phyloP scores from a whole-genome alignment of 2,113 vertebrate species.

The Spea multiplicata region DNA sequence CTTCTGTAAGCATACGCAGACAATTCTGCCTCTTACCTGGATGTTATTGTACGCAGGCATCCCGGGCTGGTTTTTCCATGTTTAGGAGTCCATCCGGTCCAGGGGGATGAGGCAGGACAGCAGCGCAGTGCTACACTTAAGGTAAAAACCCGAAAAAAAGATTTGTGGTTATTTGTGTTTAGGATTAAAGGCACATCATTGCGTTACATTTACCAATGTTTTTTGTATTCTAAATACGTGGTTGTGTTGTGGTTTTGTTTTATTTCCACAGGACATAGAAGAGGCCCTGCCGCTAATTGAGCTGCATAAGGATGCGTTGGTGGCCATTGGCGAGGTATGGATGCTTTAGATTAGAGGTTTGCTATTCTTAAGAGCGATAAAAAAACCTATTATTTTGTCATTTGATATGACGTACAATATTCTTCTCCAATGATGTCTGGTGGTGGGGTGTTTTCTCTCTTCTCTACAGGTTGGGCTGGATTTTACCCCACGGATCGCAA shows the following conservation, averaged over 20 bases:
- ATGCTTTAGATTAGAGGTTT: neutral
- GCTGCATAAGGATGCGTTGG: conserved; percentile 79
- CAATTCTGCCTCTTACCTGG: too few species aligned
- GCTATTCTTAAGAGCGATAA: too few species aligned
- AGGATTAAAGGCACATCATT: too few species aligned
- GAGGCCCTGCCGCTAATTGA: conserved; percentile 85
- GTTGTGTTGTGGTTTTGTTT: neutral
- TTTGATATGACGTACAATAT: too few species aligned
- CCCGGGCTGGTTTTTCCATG: conserved; percentile 81
- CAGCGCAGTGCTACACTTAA: conserved; percentile 75
- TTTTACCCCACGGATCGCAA: conserved; percentile 87
- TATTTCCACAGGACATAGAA: conserved; percentile 79
- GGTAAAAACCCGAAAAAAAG: conserved; percentile 63
- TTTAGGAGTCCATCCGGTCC: conserved; percentile 89
- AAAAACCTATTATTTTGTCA: too few species aligned
- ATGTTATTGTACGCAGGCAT: conserved; percentile 63
- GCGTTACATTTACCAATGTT: too few species aligned
- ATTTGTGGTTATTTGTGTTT: too few species aligned
- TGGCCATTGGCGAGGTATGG: conserved; percentile 90
- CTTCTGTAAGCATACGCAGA: too few species aligned
- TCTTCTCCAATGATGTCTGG: too few species aligned
- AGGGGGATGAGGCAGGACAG: conserved; percentile 65
- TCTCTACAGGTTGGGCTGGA: conserved; percentile 85
- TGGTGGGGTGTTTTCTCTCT: neutral
- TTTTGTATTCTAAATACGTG: too few species aligned